phyloP scores from a whole-genome alignment of 2,888 invertebrate genomes.

The Vannuccia rotundouncinata region DNA sequence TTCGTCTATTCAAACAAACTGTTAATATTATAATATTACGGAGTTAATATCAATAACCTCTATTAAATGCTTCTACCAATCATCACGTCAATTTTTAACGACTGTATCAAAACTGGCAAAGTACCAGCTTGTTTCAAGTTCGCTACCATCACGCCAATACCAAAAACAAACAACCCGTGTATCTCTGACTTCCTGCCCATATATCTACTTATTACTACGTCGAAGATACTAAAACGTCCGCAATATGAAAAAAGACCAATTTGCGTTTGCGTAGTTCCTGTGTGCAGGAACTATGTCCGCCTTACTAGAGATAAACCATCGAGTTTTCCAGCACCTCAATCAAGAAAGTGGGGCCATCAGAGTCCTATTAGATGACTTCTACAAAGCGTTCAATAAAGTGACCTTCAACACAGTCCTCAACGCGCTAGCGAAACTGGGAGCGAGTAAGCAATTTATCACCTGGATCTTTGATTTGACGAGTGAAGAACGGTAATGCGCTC shows the following conservation, averaged over 20 bases:
- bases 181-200: constrained; percentile 5
- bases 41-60: too few species aligned
- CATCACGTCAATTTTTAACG: constrained; percentile 6
- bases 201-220: background rate
- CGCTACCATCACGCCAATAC: constrained; percentile 6
- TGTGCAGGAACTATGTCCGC: background rate
- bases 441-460: background rate
- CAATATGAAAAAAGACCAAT: constrained; percentile 25
- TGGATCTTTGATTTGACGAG: constrained; percentile 1
- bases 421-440: constrained; percentile 15
- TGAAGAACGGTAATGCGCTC: background rate
- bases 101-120: background rate
- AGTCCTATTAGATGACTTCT: background rate
- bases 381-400: constrained; percentile 7
- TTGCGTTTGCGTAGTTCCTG: background rate
- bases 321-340: background rate
- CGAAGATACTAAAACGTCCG: background rate
- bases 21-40: too few species aligned
- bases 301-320: background rate
- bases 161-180: background rate
- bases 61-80: too few species aligned
- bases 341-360: background rate
- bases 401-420: constrained; percentile 4
- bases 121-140: constrained; percentile 10
- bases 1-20: too few species aligned